phyloP scores from a whole-genome alignment of 2,113 vertebrate species.

The Ancistrus triradiatus region DNA sequence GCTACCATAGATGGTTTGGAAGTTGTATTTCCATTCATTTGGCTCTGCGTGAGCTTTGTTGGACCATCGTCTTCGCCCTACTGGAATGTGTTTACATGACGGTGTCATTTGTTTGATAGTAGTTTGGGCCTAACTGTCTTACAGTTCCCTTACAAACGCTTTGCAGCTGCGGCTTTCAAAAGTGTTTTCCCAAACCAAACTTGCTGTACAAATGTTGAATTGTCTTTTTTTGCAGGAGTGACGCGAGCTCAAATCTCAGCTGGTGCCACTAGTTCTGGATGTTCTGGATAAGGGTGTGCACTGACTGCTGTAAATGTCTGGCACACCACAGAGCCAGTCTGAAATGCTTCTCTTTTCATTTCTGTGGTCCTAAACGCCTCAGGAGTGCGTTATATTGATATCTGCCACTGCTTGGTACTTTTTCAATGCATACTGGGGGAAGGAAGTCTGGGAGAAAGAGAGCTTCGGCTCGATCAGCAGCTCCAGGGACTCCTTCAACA shows the following conservation, averaged over 20 bases:
- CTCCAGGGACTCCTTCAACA: conserved; percentile 34
- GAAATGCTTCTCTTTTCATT: too few relatives aligned
- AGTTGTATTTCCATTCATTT: conserved; percentile 21
- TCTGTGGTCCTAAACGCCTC: too few relatives aligned
- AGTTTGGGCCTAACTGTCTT: conserved; percentile 33
- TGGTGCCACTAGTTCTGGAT: not conserved
- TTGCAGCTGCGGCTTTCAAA: conserved; percentile 39
- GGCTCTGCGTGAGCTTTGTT: conserved; percentile 16
- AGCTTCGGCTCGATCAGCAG: conserved; percentile 16
- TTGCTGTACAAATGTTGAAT: not conserved
- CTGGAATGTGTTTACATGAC: conserved; percentile 44
- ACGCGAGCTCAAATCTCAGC: too few relatives aligned
- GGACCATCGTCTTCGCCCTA: conserved; percentile 4
- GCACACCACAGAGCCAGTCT: too few relatives aligned
- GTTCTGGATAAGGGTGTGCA: not conserved
- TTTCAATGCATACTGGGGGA: too few relatives aligned
- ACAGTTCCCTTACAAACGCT: conserved; percentile 24
- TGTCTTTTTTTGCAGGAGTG: too few relatives aligned
- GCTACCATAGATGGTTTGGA: conserved; percentile 42
- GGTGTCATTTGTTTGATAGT: conserved; percentile 42
- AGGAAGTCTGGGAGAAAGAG: not conserved
- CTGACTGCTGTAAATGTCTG: too few relatives aligned
- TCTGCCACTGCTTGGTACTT: too few relatives aligned
- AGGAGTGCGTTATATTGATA: too few relatives aligned
- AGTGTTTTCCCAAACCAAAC: conserved; percentile 28